phyloP scores from a whole-genome alignment of 2,797 vertebrate species.

The Rhyacichthys aspro region DNA sequence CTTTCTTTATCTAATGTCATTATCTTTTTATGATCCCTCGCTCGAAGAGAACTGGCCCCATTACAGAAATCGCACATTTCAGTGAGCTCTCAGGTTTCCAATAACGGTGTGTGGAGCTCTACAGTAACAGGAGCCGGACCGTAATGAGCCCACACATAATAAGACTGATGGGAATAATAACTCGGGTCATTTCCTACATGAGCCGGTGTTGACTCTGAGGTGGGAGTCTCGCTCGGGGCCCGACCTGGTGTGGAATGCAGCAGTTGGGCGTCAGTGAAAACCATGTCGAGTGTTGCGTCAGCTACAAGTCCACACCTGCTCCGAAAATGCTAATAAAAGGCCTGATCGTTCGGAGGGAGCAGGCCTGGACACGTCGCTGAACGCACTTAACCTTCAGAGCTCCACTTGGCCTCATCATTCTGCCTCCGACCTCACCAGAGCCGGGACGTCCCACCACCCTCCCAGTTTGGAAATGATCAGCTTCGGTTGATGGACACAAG shows the following conservation, averaged over 20 bases:
- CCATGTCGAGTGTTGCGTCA: conserved; percentile 14
- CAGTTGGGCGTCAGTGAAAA: neutral
- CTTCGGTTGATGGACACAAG: conserved; percentile 63
- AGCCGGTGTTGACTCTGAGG: neutral
- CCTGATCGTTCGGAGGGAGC: conserved; percentile 5
- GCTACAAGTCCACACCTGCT: conserved; percentile 27
- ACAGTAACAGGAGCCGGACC: too few species aligned
- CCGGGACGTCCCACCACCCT: conserved; percentile 56
- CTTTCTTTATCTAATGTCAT: too few species aligned
- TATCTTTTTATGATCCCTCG: too few species aligned
- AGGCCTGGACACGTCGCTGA: conserved; percentile 13
- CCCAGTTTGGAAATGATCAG: conserved; percentile 65
- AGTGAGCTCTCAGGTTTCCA: too few species aligned
- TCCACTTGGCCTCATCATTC: conserved; percentile 44
- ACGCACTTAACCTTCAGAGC: conserved; percentile 40
- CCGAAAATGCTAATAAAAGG: conserved; percentile 11
- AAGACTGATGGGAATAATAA: too few species aligned
- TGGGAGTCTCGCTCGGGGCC: neutral
- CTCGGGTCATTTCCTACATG: too few species aligned
- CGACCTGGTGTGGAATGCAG: conserved; percentile 28
- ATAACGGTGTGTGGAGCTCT: too few species aligned
- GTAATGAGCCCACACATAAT: too few species aligned
- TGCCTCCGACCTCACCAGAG: conserved; percentile 46
- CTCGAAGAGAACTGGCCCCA: too few species aligned
- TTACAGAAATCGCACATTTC: too few species aligned